These are phyloP conservation scores for Pentamera pediparva DNA, from an alignment of 53 echinoderm and acorn worm species.

Conservation along the genomic window DNA sequence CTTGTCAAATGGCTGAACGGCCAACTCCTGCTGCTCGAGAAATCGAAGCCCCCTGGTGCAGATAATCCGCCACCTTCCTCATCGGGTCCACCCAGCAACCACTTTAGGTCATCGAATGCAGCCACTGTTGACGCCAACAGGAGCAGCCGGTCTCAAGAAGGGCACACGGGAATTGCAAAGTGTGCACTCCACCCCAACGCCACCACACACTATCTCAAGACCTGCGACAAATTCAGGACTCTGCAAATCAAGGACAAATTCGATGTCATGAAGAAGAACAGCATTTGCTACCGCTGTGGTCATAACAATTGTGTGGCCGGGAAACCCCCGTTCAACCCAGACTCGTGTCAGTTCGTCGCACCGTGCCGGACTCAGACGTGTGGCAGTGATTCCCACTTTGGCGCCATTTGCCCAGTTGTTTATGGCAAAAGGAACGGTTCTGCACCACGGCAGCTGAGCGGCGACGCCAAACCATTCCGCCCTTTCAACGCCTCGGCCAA, in stretches of 20 bases:
- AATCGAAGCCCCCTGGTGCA: not conserved
- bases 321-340: slow-evolving; percentile 27
- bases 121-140: slow-evolving; percentile 7
- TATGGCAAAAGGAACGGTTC: slow-evolving; percentile 41
- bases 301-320: slow-evolving; percentile 51
- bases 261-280: slow-evolving; percentile 38
- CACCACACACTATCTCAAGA: slow-evolving; percentile 47
- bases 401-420: slow-evolving; percentile 64
- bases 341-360: slow-evolving; percentile 29
- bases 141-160: not conserved
- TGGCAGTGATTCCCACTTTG: slow-evolving; percentile 55
- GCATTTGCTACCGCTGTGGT: slow-evolving; percentile 42
- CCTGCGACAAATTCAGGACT: slow-evolving; percentile 48
- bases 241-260: slow-evolving; percentile 32
- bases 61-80: slow-evolving; percentile 9
- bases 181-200: slow-evolving; percentile 43
- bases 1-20: slow-evolving; percentile 51
- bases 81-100: not conserved
- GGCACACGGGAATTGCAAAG: slow-evolving; percentile 1
- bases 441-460: slow-evolving; percentile 7
- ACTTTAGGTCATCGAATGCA: slow-evolving; percentile 47
- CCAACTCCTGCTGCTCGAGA: slow-evolving; percentile 42
- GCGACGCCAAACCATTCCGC: slow-evolving; percentile 25
- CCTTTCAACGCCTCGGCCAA: slow-evolving; percentile 21
- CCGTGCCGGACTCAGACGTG: slow-evolving; percentile 38